Evolutionary conservation across 2,888 invertebrate genomes (phyloP).

Genomic region (Bembecia ichneumoniformis): DNA sequence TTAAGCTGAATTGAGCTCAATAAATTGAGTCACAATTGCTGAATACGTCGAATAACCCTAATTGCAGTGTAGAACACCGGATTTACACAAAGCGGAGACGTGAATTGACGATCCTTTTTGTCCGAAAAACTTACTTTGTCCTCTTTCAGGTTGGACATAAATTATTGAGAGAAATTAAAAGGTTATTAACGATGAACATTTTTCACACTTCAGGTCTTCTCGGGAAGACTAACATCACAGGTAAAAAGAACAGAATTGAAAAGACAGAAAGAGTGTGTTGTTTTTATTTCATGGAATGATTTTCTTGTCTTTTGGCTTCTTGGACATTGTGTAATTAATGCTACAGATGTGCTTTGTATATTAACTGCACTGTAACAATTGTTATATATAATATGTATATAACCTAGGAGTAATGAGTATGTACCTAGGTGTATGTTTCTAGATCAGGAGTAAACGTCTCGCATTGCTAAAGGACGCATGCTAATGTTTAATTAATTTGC

Average conservation of each 20-base stretch:
- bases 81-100: slow-evolving; percentile 21
- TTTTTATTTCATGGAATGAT: slow-evolving; percentile 52
- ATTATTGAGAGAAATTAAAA: slow-evolving; percentile 39
- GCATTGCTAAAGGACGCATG: no score
- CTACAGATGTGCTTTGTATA: neutral
- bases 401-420: no score
- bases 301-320: slow-evolving; percentile 29
- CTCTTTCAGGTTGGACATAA: slow-evolving; percentile 67
- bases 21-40: slow-evolving; percentile 44
- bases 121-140: slow-evolving; percentile 49
- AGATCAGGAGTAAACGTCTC: no score
- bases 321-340: slow-evolving; percentile 14
- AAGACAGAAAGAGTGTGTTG: slow-evolving; percentile 41
- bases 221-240: slow-evolving; percentile 74
- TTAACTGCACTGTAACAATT: neutral
- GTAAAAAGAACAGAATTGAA: slow-evolving; percentile 49
- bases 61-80: slow-evolving; percentile 36
- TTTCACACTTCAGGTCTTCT: slow-evolving; percentile 74
- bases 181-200: slow-evolving; percentile 68
- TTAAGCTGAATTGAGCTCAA: slow-evolving; percentile 21
- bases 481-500: no score
- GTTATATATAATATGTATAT: no score
- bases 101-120: slow-evolving; percentile 51
- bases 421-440: no score
- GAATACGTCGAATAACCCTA: slow-evolving; percentile 39